Evolutionary conservation across 2,113 vertebrate species (phyloP), one percentile per base, ranked within the genome.

Genomic region (Vanacampus margaritifer): DNA sequence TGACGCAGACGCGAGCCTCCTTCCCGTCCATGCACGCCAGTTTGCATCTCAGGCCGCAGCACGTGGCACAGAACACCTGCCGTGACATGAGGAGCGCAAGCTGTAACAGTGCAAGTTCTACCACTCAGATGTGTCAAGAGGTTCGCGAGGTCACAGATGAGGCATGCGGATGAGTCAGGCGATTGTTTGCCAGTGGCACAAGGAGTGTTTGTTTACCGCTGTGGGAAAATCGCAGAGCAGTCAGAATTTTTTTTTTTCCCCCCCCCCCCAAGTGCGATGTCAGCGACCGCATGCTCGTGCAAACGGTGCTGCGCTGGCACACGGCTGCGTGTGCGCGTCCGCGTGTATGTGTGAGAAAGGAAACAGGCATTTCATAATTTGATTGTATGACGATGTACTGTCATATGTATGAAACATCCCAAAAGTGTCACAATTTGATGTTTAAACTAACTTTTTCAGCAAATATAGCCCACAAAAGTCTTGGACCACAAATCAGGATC

Each of bases 11-110:
- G 26, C 97, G 88, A 5, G 95, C 97, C 81, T 99, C 97, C 78
- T 98, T 98, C 68, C 93, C 90, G 80, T 98, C 97, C 97, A 99
- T 97, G 88, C 98, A 97, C 43, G 91, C 78, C 72, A 99, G 91
- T 67, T 94, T 94, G 89, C 94, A 95, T 87, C 95, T 98, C 76
- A 97, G 89, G 85, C 94, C 95, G 82, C 97, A 99, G 89, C 97
- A 99, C 0, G 94, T 83, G 0, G 96, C 95, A 79, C 97, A 99
- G 43, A 98, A 99, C 63, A 99, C 97, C 97, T 98, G 23, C 8
- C 62, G 86, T 8, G 2, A 26, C 26, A 65, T 16, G 11, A 16
- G 19, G 32, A 32, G 54, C 54, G 10, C 6, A 58, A 58, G 32
- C 9, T 36, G 35, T 59, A 17, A 3, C 35, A 32, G 16, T 19